phyloP scores from a whole-genome alignment of 2,113 vertebrate species.

The Triplophysa siluroides region DNA sequence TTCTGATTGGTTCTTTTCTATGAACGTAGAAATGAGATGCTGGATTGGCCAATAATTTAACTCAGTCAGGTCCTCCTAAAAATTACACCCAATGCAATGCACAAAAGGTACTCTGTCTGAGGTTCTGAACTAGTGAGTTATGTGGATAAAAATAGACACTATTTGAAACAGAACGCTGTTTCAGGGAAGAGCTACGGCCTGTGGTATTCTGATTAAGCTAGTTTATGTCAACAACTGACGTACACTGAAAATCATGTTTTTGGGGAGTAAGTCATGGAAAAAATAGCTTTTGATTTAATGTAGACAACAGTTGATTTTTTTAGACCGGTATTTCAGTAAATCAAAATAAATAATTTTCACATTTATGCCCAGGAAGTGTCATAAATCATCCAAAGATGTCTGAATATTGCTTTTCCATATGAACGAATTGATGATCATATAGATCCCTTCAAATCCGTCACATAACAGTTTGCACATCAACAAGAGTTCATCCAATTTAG shows the following conservation, averaged over 20 bases:
- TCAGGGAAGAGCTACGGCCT: slow-evolving; percentile 69
- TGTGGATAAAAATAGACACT: slow-evolving; percentile 75
- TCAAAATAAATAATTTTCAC: too few species aligned
- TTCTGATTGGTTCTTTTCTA: not conserved
- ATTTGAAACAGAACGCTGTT: slow-evolving; percentile 69
- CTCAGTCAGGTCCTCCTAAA: slow-evolving; percentile 59
- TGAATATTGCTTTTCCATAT: slow-evolving; percentile 16
- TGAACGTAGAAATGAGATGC: not conserved
- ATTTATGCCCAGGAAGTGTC: not conserved
- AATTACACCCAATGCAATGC: slow-evolving; percentile 65
- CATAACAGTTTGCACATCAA: slow-evolving; percentile 10
- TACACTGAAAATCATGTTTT: slow-evolving; percentile 41
- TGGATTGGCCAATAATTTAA: slow-evolving; percentile 52
- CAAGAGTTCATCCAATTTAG: not conserved
- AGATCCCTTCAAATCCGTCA: not conserved
- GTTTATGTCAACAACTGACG: slow-evolving; percentile 34
- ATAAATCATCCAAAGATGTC: not conserved
- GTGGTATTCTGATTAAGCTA: slow-evolving; percentile 63
- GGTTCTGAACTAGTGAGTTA: slow-evolving; percentile 70
- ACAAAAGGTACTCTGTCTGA: slow-evolving; percentile 79
- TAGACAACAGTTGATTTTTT: slow-evolving; percentile 1
- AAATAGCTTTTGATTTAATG: slow-evolving; percentile 42
- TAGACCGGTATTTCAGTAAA: too few species aligned
- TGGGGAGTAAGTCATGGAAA: slow-evolving; percentile 38
- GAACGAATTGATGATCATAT: not conserved